Base-by-base conservation (phyloP, 2,888 invertebrate genomes). In the Hesperia comma region DNA sequence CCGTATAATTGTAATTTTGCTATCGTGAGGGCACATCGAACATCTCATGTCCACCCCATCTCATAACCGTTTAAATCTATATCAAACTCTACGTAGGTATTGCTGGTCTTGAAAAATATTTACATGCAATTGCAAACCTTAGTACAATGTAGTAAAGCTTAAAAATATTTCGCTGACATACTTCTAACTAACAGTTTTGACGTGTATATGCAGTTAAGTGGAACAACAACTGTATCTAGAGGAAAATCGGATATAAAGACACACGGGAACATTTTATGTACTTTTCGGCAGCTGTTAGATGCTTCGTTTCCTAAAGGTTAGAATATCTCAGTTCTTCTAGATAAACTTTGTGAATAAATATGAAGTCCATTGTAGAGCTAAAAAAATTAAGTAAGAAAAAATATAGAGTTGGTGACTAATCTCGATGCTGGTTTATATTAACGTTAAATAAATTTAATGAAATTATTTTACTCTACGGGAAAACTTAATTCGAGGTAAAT, bases 1-100 rank as follows among this genome's bases (percentile, higher is more conserved):
- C 68, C 71, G 69, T 68, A 63, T 71, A 71, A 71, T 74, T 72
- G 69, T 71, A 69, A 71, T 71, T 67, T 69, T 69, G 72, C 70
- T 55, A 68, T 68, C 67, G 68, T 71, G 71, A 71, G 60, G 54
- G 66, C 54, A 63, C 33, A 49, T 46, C 15, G 6, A 4, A 41
- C 68, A 68, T 63, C 49, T 37, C 32, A 43, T 61, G 61, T 26
- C 49, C 68, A 63, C 58, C 66, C 66, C 49, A 33, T 62, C 55
- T 40, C 37, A 33, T 14, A 43, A 51, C n/a, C 56, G 53, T 67
- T 51, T 53, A 55, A 32, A 43, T 49, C 5, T 6, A 56, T 14
- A 33, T 58, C 40, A 41, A 41, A 53, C 64, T 7, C 53, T 19
- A 58, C 40, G 51, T 58, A 58, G 26, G 51, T 58, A 58, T 41